Percentiles rank a stretch among this genome's conserved stretches.
phyloP scores from a whole-genome alignment of 23 tunicate genomes.

The Trididemnum clinides region DNA sequence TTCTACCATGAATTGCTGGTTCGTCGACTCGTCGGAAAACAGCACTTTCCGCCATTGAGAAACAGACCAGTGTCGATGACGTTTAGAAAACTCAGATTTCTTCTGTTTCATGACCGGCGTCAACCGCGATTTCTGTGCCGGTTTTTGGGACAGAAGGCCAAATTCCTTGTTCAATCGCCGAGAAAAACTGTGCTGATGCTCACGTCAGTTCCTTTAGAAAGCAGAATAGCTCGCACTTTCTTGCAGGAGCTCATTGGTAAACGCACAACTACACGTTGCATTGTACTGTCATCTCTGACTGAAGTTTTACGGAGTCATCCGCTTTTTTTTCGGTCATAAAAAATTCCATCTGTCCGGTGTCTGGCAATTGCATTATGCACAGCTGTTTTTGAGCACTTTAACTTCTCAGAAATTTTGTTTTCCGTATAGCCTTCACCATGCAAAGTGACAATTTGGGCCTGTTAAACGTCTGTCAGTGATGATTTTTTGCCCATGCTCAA shows the following conservation, averaged over 20 bases:
- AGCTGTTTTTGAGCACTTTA: constrained; percentile 3
- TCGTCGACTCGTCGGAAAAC: constrained; percentile 8
- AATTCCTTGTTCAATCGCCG: background rate
- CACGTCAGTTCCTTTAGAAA: background rate
- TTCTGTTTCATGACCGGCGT: background rate
- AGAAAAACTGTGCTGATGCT: background rate
- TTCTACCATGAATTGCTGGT: background rate
- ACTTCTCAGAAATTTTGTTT: background rate
- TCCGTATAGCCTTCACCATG: background rate
- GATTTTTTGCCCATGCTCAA: constrained; percentile 7
- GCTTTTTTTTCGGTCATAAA: background rate
- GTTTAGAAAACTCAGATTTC: background rate
- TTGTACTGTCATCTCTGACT: background rate
- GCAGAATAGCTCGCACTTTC: background rate
- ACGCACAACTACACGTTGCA: background rate
- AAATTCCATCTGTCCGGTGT: background rate
- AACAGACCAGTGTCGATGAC: background rate
- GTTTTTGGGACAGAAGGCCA: background rate
- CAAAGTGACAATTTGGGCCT: background rate
- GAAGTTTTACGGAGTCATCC: background rate
- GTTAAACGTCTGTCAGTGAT: background rate
- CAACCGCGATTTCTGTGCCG: background rate
- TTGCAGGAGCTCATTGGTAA: constrained; percentile 6
- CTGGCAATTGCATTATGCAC: background rate
- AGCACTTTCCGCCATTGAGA: background rate